Percentiles rank a stretch among this genome's conserved stretches.
Evolutionary conservation across 35 echinoderm and acorn worm species (phyloP).

Genomic region (Patiria miniata): DNA sequence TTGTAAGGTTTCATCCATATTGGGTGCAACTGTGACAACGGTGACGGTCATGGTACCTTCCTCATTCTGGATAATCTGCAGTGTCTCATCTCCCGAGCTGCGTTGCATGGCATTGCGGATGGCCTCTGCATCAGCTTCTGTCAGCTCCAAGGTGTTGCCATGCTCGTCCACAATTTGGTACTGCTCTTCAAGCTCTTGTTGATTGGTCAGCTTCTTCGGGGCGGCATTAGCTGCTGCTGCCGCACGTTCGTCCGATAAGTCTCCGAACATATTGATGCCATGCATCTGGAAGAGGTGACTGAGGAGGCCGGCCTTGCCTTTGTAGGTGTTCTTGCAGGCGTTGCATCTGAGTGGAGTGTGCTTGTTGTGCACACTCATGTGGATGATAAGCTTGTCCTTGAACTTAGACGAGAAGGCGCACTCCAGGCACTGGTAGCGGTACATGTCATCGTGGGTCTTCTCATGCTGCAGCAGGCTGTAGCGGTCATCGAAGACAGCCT

Average conservation of each 20-base stretch:
- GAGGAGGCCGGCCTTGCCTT: background rate
- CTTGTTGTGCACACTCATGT: constrained; percentile 16
- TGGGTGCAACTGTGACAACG: constrained; percentile 1
- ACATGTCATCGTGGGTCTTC: constrained; percentile 22
- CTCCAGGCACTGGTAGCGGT: constrained; percentile 12
- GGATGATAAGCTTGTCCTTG: constrained; percentile 3
- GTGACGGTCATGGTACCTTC: constrained; percentile 17
- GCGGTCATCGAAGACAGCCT: background rate
- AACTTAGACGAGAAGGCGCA: background rate
- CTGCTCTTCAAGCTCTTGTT: constrained; percentile 1
- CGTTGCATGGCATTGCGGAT: background rate
- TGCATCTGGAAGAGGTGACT: constrained; percentile 6
- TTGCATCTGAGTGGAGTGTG: background rate
- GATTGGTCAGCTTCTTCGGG: background rate
- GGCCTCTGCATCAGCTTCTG: constrained; percentile 11
- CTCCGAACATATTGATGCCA: background rate
- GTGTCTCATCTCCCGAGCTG: background rate
- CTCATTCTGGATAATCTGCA: background rate
- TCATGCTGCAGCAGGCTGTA: constrained; percentile 19
- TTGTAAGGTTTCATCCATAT: background rate
- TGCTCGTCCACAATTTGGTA: constrained; percentile 10
- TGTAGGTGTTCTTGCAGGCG: background rate
- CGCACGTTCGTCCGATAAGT: background rate
- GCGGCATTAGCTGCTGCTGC: background rate
- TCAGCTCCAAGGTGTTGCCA: background rate